Evolutionary conservation across 2,797 vertebrate species (phyloP), one percentile per base, ranked within the genome.

Genomic region (Leuciscus waleckii): DNA sequence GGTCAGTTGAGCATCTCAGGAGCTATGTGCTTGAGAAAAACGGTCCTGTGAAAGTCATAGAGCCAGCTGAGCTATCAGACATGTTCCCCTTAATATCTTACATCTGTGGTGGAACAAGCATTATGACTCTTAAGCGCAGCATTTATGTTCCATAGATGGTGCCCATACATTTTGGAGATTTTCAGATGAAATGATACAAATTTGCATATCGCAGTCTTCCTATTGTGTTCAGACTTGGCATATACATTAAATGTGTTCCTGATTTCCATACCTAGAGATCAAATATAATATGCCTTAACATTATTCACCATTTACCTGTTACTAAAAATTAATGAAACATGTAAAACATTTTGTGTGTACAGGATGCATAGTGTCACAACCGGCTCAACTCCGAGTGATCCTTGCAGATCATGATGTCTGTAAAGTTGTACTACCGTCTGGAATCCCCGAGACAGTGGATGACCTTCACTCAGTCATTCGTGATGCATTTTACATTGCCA

Each of bases 31-130:
- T 87, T 80, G 77, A 88, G 65, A 85, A 84, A 83, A 85, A 43
- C 2, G 2, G 11, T 14, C 67, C 76, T 79, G 67, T 89, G 56
- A 89, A 89, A 85, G 76, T 87, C 3, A 23, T 89, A 71, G 74
- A 90, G 82, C 86, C 88, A 69, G 41, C 82, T 19, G 84, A 86
- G 67, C 75, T 89, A 32, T 85, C 71, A 3, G 88, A 90, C 70
- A 86, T 81, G 63, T 49, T 78, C 79, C 83, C 83, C 37, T 81
- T 85, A 82, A 49, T 54, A 78, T 5, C 83, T 86, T 85, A 88
- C 49, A 41, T 82, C 26, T n/a, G 84, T 82, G 84, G 81, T 84
- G 71, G 74, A 86, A 86, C 32, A 84, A 84, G 29, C 68, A 89
- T 87, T 69, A 13, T 85, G 14, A 88, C 85, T 13, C 85, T 85